These are phyloP conservation scores for Cryptocheilus praepositus DNA, from an alignment of 2,888 invertebrate genomes.

Conservation along the genomic window DNA sequence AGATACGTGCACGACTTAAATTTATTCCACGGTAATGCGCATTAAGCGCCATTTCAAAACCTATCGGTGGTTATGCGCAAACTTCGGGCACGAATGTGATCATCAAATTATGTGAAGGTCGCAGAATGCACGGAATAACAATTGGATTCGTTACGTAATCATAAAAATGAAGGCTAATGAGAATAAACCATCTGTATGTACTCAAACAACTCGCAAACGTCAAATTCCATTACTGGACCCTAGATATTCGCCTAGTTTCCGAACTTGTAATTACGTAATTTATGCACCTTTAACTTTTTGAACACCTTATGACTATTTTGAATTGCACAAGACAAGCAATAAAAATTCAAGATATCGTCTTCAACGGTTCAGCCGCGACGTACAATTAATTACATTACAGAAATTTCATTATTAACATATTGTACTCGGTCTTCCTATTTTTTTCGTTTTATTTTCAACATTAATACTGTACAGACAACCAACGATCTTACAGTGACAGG, in stretches of 20 bases:
- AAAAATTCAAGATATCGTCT: neutral
- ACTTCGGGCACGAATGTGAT: neutral
- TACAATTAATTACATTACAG: neutral
- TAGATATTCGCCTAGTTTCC: too few relatives aligned
- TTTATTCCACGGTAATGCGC: too few relatives aligned
- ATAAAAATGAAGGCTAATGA: conserved; percentile 7
- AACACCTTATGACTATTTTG: too few relatives aligned
- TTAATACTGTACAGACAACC: conserved; percentile 72
- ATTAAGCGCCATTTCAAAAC: too few relatives aligned
- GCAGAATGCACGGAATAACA: neutral
- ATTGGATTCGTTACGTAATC: conserved; percentile 36
- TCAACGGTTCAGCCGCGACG: too few relatives aligned
- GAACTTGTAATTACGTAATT: too few relatives aligned
- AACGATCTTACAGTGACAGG: conserved; percentile 63
- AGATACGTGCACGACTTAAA: too few relatives aligned
- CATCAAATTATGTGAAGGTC: conserved; percentile 26
- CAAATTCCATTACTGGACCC: too few relatives aligned
- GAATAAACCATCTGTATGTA: neutral
- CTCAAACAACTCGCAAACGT: too few relatives aligned
- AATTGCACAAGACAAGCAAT: too few relatives aligned
- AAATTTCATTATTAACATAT: too few relatives aligned
- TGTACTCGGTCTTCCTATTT: conserved; percentile 12
- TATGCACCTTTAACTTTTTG: too few relatives aligned
- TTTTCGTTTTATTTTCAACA: conserved; percentile 63
- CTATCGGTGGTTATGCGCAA: conserved; percentile 16